A percentile compares a stretch with the other conserved stretches of the same genome.
These are phyloP conservation scores for Edolisoma coerulescens DNA, from an alignment of 2,113 vertebrate genomes.

Conservation along the genomic window DNA sequence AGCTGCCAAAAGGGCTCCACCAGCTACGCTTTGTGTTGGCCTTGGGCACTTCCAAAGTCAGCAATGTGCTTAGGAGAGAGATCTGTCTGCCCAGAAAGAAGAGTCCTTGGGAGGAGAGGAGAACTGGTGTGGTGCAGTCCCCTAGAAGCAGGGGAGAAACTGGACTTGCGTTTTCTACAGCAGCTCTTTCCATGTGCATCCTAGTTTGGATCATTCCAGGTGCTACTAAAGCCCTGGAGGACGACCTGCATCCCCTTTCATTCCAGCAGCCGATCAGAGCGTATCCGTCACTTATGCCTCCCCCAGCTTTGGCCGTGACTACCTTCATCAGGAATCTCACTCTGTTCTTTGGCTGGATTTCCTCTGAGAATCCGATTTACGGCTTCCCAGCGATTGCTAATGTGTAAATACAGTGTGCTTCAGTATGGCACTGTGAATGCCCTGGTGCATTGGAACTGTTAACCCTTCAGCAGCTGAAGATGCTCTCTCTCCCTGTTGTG, in stretches of 20 bases:
- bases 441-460: not conserved
- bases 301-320: not conserved
- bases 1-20: conserved; percentile 48
- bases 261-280: not conserved
- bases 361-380: conserved; percentile 34
- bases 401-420: conserved; percentile 54
- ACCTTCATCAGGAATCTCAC: conserved; percentile 15
- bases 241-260: not conserved
- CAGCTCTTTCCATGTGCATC: not conserved
- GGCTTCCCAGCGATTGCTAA: conserved; percentile 6
- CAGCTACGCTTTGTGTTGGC: not conserved
- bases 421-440: not conserved
- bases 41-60: conserved; percentile 34
- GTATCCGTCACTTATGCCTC: not conserved
- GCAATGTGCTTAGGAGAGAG: not conserved
- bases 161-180: not conserved
- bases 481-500: not conserved
- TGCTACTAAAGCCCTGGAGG: not conserved
- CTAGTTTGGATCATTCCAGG: not conserved
- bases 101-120: not conserved
- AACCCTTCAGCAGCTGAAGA: conserved; percentile 3
- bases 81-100: not conserved
- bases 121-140: not conserved
- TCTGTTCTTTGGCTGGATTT: conserved; percentile 50
- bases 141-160: not conserved